phyloP scores from a whole-genome alignment of 2,113 vertebrate genomes.

The Dermatemys mawii region DNA sequence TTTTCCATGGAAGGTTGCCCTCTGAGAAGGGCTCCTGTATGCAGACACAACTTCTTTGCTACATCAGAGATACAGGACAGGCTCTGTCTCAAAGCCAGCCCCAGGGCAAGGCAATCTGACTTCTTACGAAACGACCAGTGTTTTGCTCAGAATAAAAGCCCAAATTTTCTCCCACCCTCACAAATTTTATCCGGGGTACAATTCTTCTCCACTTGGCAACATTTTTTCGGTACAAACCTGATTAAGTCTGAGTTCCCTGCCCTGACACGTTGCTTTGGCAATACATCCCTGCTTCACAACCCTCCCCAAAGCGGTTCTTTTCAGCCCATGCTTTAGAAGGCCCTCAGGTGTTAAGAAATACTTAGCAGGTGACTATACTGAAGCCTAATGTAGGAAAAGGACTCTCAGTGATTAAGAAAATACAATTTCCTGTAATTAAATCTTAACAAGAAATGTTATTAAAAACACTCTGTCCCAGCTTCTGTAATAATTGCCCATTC shows the following conservation, averaged over 20 bases:
- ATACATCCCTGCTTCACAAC: not conserved
- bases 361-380: constrained; percentile 77
- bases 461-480: constrained; percentile 84
- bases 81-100: not conserved
- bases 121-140: not conserved
- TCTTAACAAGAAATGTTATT: constrained; percentile 89
- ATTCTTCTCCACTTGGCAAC: not conserved
- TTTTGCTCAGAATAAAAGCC: not conserved
- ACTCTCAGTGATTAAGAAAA: constrained; percentile 88
- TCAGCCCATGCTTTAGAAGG: not conserved
- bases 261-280: not conserved
- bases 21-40: not conserved
- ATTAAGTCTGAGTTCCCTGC: not conserved
- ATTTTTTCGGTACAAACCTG: not conserved
- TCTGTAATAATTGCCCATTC: constrained; percentile 85
- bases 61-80: not conserved
- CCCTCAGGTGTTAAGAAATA: constrained; percentile 75
- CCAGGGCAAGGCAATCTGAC: not conserved
- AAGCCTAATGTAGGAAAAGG: constrained; percentile 78
- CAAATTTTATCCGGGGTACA: not conserved
- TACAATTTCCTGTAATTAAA: constrained; percentile 88
- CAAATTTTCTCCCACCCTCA: not conserved
- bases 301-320: not conserved
- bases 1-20: not conserved
- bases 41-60: not conserved